Percentiles rank a stretch among this genome's conserved stretches.
Evolutionary conservation across 1,140 invertebrate genomes (phyloP).

Genomic region (Cryptotermes secundus): DNA sequence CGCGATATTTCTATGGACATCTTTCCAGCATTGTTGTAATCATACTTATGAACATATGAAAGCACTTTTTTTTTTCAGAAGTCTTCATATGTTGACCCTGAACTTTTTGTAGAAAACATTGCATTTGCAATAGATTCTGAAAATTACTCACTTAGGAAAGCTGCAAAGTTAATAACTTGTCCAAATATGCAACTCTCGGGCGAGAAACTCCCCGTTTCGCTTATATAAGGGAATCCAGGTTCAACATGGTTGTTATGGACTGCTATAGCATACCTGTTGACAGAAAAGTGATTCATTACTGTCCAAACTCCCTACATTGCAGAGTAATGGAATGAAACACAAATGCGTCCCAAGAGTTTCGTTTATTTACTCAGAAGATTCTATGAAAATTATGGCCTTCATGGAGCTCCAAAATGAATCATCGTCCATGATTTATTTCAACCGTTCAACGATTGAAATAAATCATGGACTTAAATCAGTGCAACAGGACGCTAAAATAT

Average conservation of each 20-base stretch:
- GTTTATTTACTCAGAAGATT: no score
- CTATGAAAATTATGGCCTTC: no score
- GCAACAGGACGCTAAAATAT: no score
- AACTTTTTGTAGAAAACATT: no score
- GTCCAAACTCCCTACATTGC: neutral
- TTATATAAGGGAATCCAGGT: slow-evolving; percentile 74
- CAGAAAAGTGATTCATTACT: slow-evolving; percentile 36
- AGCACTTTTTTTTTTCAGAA: no score
- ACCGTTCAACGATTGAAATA: no score
- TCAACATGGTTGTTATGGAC: slow-evolving; percentile 66
- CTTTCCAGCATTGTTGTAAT: neutral
- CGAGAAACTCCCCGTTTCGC: slow-evolving; percentile 70
- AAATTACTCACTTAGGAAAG: slow-evolving; percentile 63
- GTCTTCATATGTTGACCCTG: no score
- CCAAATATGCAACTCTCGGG: slow-evolving; percentile 80
- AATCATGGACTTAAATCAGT: no score
- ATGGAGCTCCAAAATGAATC: no score
- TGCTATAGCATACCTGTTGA: slow-evolving; percentile 63
- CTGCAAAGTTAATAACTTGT: slow-evolving; percentile 69
- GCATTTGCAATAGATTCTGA: no score
- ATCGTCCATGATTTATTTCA: no score
- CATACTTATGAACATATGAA: neutral
- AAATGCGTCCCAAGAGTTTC: neutral
- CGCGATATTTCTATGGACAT: neutral
- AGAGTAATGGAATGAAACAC: neutral